Percentiles rank a stretch among this genome's conserved stretches.
Evolutionary conservation across 2,113 vertebrate genomes (phyloP).

Genomic region (Eretmodus cyanostictus): DNA sequence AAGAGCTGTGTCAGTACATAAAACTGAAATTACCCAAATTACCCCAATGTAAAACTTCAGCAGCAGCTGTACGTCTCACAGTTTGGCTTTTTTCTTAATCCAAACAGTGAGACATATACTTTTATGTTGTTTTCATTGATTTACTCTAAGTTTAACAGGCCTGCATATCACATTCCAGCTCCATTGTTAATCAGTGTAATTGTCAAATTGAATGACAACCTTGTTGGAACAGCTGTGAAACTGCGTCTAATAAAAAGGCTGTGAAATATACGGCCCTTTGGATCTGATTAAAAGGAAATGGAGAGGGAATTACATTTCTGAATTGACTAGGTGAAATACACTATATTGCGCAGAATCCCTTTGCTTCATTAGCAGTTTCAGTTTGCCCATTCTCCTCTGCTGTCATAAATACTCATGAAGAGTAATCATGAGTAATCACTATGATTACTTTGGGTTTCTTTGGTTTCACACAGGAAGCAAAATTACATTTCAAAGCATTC

Average conservation of each 20-base stretch:
- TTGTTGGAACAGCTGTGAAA: neutral
- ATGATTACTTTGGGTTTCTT: neutral
- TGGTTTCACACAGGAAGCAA: neutral
- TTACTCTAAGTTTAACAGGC: no score
- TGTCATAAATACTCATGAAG: neutral
- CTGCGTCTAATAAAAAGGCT: neutral
- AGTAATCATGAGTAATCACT: neutral
- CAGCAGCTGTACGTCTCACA: neutral
- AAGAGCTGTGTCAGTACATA: neutral
- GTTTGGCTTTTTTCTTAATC: no score
- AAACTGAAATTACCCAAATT: neutral
- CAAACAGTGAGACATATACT: no score
- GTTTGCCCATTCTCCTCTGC: neutral
- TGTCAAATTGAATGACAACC: neutral
- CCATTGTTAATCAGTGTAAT: neutral
- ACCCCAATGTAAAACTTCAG: neutral
- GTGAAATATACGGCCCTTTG: neutral
- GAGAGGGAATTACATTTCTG: neutral
- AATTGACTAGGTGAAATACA: neutral
- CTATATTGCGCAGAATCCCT: neutral
- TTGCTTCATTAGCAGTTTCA: neutral
- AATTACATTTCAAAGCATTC: neutral
- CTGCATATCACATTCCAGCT: no score
- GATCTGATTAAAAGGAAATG: neutral
- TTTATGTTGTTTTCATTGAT: no score